Conservation (phyloP, 2,797 vertebrate species). For the Mus spretus region DNA sequence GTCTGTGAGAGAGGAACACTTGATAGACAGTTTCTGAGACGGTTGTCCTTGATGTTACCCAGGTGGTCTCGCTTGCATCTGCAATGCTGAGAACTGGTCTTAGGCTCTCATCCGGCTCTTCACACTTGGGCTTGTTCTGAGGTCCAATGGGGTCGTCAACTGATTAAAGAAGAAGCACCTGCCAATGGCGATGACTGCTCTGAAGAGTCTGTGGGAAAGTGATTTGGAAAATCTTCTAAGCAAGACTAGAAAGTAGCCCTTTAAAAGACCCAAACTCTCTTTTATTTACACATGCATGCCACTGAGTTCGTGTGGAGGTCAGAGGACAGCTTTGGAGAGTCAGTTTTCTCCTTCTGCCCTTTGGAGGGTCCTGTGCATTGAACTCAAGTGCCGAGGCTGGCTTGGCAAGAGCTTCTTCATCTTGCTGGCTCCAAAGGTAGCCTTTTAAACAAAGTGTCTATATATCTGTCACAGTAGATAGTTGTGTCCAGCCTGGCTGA, state of each 20-base stretch:
- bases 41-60: constrained; percentile 20
- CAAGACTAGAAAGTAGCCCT: constrained; percentile 35
- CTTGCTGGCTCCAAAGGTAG: neutral
- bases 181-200: neutral
- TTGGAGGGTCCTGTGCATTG: neutral
- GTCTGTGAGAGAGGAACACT: no score
- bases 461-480: neutral
- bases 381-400: neutral
- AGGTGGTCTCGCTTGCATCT: neutral
- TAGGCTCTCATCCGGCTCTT: neutral
- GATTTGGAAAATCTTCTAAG: neutral
- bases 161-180: constrained; percentile 27
- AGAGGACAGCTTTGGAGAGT: neutral
- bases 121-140: neutral
- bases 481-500: neutral
- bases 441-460: neutral
- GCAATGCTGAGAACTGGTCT: neutral
- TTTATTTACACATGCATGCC: neutral
- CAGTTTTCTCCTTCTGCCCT: neutral
- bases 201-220: constrained; percentile 50
- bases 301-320: neutral
- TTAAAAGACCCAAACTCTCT: neutral
- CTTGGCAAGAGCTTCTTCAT: neutral
- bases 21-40: neutral
- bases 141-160: constrained; percentile 19